Base-by-base conservation (phyloP, 2,888 invertebrate genomes). In the Schrankia costaestrigalis region DNA sequence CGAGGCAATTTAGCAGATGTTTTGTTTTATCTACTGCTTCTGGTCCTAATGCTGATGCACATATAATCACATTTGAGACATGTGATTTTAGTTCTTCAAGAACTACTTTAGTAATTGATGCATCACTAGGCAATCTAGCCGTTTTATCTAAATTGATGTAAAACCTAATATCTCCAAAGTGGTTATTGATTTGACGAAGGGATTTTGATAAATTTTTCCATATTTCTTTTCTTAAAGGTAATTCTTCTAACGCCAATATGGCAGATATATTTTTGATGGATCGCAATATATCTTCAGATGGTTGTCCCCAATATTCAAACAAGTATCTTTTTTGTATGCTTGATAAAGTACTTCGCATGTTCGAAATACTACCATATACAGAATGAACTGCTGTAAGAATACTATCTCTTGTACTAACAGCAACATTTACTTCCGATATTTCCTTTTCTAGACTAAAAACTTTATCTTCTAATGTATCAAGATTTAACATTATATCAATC, bases 321-420 rank as follows among this genome's bases (percentile, higher is more conserved):
- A 88, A 75, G 22, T 74, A 82, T 31, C 68, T 75, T 54, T 83
- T 86, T 62, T 81, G 84, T 42, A 86, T 68, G 46, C 78, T 82
- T 9, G 80, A 72, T 29, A 90, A 72, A n/a, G 87, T 80, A 43
- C 89, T 78, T 29, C 90, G 81, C 73, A 90, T 89, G 34, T 88
- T 81, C 31, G 88, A 87, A 49, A 90, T 88, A 45, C 83, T 86
- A 5, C 81, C 73, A 50, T 89, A 90, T 19, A 90, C 71, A 19
- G 89, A 87, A 63, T 88, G 80, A 13, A 90, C 69, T 18, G 89
- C 86, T 41, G 76, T 75, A 8, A 88, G 59, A 35, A 90, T 75
- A 33, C 53, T 69, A 22, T 85, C 78, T 49, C 74, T 71, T 4
- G 73, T 65, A 12, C 68, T 58, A 2, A 53, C 24, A 3, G 71